These are phyloP conservation scores for Eptatretus atami DNA, from an alignment of 2,797 vertebrate genomes.

Conservation along the genomic window DNA sequence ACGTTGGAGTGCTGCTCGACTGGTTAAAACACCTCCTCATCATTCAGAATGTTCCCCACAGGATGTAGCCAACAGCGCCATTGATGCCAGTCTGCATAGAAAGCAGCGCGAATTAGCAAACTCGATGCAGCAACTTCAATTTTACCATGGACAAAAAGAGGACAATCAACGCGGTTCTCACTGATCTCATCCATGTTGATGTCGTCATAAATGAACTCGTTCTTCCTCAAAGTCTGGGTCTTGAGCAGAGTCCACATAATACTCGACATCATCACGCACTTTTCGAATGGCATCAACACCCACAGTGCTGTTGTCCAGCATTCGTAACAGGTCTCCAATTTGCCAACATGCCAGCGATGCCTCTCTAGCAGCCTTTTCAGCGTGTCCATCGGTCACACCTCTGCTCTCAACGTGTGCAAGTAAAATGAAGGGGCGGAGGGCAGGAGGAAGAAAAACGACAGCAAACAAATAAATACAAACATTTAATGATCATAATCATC, in stretches of 20 bases:
- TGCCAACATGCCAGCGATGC: constrained; percentile 58
- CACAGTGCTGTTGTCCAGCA: constrained; percentile 79
- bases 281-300: constrained; percentile 56
- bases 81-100: constrained; percentile 16
- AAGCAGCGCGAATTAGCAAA: background rate
- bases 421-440: background rate
- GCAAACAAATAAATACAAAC: too few species aligned
- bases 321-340: constrained; percentile 79
- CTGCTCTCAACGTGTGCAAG: constrained; percentile 14
- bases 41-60: constrained; percentile 40
- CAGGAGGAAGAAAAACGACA: background rate
- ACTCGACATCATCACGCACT: constrained; percentile 79
- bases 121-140: too few species aligned
- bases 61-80: constrained; percentile 60
- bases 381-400: constrained; percentile 76
- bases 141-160: too few species aligned
- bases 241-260: constrained; percentile 75
- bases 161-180: constrained; percentile 10
- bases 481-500: too few species aligned
- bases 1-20: constrained; percentile 72
- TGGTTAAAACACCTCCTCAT: constrained; percentile 74
- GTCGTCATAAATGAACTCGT: constrained; percentile 72
- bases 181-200: constrained; percentile 74
- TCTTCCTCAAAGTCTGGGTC: constrained; percentile 80
- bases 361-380: constrained; percentile 54